phyloP scores from a whole-genome alignment of 2,113 vertebrate species.

The Antigone vipio region DNA sequence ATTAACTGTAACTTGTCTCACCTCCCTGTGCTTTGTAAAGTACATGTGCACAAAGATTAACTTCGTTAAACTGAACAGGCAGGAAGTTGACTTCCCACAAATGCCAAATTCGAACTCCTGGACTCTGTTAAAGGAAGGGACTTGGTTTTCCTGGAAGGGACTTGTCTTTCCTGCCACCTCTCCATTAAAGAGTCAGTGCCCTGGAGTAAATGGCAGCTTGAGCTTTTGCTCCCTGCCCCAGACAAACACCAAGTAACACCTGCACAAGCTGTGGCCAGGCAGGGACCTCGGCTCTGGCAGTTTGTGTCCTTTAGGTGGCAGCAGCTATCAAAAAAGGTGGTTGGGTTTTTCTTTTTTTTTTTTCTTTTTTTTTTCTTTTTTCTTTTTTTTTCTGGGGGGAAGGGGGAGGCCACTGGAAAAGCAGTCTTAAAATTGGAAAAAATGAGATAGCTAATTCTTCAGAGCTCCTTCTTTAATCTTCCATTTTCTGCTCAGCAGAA shows the following conservation, averaged over 20 bases:
- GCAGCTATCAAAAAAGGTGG: not conserved
- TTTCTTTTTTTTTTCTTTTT: not conserved
- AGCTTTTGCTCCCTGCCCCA: not conserved
- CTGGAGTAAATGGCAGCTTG: not conserved
- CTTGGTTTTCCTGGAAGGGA: not conserved
- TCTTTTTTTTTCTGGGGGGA: fast-evolving
- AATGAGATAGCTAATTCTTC: slow-evolving; percentile 10
- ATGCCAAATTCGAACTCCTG: not conserved
- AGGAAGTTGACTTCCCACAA: not conserved
- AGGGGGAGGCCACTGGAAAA: not conserved
- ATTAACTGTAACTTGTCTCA: not conserved
- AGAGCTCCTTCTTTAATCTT: slow-evolving; percentile 60
- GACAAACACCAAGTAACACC: not conserved
- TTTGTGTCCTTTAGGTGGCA: slow-evolving; percentile 47
- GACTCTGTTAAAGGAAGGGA: not conserved
- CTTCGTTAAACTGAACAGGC: not conserved
- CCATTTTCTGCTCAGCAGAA: slow-evolving; percentile 67
- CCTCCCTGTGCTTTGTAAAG: not conserved
- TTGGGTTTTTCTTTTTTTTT: not conserved
- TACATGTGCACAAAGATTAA: not conserved
- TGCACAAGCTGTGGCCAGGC: not conserved
- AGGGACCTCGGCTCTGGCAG: not conserved
- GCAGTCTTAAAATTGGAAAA: not conserved
- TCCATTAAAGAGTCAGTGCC: not conserved
- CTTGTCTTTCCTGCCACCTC: not conserved